phyloP scores from a whole-genome alignment of 2,888 invertebrate species.

The Anoplius nigerrimus region DNA sequence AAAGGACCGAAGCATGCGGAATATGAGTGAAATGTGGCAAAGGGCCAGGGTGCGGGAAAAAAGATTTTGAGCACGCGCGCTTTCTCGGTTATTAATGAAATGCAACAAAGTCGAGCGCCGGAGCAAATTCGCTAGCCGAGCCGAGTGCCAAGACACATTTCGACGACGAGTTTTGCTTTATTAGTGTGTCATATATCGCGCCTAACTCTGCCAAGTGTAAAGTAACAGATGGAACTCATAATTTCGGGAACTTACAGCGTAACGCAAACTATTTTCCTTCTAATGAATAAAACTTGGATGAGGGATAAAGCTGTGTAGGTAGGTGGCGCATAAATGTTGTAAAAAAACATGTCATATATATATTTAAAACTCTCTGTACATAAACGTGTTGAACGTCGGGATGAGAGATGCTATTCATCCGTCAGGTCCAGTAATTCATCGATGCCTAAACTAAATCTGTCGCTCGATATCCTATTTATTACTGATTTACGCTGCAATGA shows the following conservation, averaged over 20 bases:
- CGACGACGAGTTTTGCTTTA: too few species aligned
- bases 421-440: constrained; percentile 51
- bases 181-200: too few species aligned
- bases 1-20: too few species aligned
- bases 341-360: neutral
- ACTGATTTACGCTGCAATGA: neutral
- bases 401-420: constrained; percentile 12
- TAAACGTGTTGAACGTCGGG: neutral
- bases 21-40: too few species aligned
- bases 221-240: neutral
- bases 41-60: too few species aligned
- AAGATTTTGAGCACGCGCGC: too few species aligned
- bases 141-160: too few species aligned
- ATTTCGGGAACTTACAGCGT: neutral
- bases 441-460: constrained; percentile 51
- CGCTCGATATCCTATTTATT: neutral
- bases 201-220: neutral
- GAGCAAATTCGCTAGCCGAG: too few species aligned
- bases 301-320: neutral
- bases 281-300: neutral
- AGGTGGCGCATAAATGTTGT: neutral
- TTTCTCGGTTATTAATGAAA: too few species aligned
- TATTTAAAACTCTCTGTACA: neutral
- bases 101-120: too few species aligned
- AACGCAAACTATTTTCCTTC: neutral